Conservation (phyloP, 2,113 vertebrate genomes). For the Procavia capensis region DNA sequence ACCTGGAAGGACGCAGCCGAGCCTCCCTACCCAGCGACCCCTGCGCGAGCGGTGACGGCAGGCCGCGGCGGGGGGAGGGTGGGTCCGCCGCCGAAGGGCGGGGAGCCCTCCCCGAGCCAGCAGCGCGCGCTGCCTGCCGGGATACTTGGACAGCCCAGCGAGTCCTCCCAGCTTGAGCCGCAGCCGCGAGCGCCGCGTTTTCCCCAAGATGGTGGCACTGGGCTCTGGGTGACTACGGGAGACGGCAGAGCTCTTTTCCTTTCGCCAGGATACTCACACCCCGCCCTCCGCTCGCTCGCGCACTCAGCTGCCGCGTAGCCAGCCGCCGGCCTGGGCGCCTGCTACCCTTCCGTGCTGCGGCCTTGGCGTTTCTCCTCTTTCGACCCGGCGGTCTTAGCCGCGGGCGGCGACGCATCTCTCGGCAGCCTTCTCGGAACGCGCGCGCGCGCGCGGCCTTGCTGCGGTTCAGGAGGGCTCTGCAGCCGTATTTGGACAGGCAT, state of each 20-base stretch:
- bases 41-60: conserved; percentile 42
- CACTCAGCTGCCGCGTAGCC: conserved; percentile 31
- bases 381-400: conserved; percentile 39
- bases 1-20: accelerated
- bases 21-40: conserved; percentile 56
- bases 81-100: background rate
- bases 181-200: conserved; percentile 75
- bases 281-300: background rate
- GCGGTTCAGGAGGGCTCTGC: background rate
- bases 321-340: conserved; percentile 37
- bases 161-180: conserved; percentile 82
- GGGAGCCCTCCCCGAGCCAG: background rate
- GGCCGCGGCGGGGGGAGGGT: background rate
- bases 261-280: conserved; percentile 10
- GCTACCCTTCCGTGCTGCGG: conserved; percentile 37
- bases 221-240: conserved; percentile 78
- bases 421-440: conserved; percentile 26
- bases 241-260: conserved; percentile 29
- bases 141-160: conserved; percentile 75
- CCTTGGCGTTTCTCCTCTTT: conserved; percentile 18
- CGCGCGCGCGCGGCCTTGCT: conserved; percentile 40
- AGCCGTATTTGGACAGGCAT: background rate
- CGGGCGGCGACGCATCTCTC: conserved; percentile 50
- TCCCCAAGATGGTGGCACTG: conserved; percentile 85
- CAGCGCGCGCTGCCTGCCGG: conserved; percentile 81